phyloP scores from a whole-genome alignment of 2,797 vertebrate genomes.

The Micropoecilia bifurca region DNA sequence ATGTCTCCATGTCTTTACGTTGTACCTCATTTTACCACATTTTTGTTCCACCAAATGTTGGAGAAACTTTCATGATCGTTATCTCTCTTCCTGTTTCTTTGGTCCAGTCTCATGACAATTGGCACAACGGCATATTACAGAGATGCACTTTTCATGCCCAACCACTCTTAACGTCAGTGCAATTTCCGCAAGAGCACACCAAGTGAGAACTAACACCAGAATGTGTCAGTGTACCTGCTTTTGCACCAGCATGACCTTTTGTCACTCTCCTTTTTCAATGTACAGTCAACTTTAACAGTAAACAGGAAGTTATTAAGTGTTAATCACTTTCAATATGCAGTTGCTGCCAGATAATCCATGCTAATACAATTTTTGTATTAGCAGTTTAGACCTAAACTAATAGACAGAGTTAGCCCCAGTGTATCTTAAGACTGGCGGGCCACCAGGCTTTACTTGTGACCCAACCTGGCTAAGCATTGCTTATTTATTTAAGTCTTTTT shows the following conservation, averaged over 20 bases:
- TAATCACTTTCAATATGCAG: neutral
- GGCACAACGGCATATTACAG: neutral
- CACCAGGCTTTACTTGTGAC: too few relatives aligned
- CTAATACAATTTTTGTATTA: neutral
- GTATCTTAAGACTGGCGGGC: too few relatives aligned
- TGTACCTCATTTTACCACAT: neutral
- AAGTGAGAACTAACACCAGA: conserved; percentile 8
- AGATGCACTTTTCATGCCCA: neutral
- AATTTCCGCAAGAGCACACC: neutral
- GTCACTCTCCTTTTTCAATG: neutral
- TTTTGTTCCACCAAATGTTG: neutral
- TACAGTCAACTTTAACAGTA: neutral
- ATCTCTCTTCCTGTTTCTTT: conserved; percentile 2
- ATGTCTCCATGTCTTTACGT: neutral
- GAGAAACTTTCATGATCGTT: neutral
- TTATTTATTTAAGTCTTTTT: too few relatives aligned
- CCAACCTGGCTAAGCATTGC: too few relatives aligned
- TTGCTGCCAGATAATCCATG: neutral
- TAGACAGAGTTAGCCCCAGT: too few relatives aligned
- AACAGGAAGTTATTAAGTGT: neutral
- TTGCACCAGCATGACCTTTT: neutral
- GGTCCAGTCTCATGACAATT: neutral
- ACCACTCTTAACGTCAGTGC: conserved; percentile 7
- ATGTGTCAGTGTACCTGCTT: neutral
- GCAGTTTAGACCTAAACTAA: too few relatives aligned